These are phyloP conservation scores for Hydrochoerus hydrochaeris DNA, from an alignment of 2,113 vertebrate species.

Conservation along the genomic window DNA sequence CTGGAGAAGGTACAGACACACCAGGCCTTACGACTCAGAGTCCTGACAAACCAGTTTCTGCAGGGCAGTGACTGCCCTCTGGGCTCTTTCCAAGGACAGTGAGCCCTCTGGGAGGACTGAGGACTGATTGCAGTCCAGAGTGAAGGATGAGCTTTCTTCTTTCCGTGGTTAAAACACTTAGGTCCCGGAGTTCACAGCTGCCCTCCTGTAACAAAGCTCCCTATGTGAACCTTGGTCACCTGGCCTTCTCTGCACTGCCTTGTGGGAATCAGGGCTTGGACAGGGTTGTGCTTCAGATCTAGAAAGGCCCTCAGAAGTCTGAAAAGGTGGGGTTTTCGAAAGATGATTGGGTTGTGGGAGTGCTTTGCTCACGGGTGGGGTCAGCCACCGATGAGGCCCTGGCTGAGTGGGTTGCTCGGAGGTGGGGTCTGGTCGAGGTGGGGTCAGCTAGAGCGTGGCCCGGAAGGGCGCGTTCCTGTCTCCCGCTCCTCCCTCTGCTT, in stretches of 20 bases:
- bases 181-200: neutral
- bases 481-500: neutral
- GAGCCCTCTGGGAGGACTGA: neutral
- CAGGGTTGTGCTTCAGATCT: too few species aligned
- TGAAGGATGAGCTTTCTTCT: neutral
- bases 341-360: neutral
- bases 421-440: neutral
- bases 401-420: neutral
- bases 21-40: rapidly evolving
- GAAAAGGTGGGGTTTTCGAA: neutral
- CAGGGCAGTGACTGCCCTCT: neutral
- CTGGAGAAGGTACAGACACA: neutral
- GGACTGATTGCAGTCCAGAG: neutral
- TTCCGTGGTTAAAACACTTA: neutral
- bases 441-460: neutral
- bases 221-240: rapidly evolving
- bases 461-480: neutral
- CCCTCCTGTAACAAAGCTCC: neutral
- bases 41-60: rapidly evolving
- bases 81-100: too few species aligned
- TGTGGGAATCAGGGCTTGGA: neutral
- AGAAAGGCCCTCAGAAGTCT: neutral
- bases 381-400: neutral
- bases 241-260: too few species aligned
- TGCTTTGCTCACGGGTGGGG: rapidly evolving